Conservation (phyloP, 2,797 vertebrate species). For the Chaenodraco wilsoni region DNA sequence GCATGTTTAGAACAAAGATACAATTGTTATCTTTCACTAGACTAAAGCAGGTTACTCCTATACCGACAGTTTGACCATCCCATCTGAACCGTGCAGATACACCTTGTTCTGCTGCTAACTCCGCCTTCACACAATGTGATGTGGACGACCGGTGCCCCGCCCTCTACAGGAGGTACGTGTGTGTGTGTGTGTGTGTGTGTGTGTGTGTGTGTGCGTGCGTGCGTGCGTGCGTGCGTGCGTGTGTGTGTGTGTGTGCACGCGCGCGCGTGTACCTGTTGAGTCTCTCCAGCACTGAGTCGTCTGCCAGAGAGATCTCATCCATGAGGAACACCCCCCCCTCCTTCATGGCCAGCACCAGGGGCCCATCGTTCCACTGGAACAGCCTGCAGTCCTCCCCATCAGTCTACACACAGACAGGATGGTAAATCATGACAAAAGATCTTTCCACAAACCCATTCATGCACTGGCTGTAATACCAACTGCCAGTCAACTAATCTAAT, state of each 20-base stretch:
- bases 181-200: neutral
- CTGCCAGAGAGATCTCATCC: constrained; percentile 97
- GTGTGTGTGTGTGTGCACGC: neutral
- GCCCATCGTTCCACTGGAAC: constrained; percentile 96
- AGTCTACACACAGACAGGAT: constrained; percentile 71
- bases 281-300: constrained; percentile 97
- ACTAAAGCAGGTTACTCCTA: neutral
- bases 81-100: neutral
- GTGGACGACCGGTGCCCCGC: neutral
- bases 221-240: neutral
- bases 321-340: constrained; percentile 93
- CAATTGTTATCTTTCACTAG: neutral
- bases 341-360: constrained; percentile 93
- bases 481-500: too few relatives aligned
- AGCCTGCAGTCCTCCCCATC: constrained; percentile 85
- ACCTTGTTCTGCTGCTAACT: too few relatives aligned
- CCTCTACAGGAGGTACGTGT: too few relatives aligned
- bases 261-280: constrained; percentile 90
- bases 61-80: neutral
- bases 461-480: too few relatives aligned
- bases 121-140: neutral
- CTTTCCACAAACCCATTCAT: too few relatives aligned
- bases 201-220: neutral
- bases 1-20: too few relatives aligned
- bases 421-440: too few relatives aligned